Evolutionary conservation across 2,888 invertebrate species (phyloP).

Genomic region (Limnephilus marmoratus): DNA sequence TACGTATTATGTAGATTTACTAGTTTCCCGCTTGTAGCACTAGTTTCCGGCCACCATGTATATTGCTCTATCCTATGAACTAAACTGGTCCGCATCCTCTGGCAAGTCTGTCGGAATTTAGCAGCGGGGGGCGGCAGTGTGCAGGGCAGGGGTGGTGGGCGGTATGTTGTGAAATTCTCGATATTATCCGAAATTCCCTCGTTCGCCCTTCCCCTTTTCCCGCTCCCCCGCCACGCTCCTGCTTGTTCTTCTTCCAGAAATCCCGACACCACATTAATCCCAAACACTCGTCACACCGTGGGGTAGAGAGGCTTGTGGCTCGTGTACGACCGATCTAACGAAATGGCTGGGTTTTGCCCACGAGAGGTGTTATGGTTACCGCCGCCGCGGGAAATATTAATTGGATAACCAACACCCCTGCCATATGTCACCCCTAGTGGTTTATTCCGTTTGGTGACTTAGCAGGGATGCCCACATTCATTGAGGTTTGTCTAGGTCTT

Average conservation of each 20-base stretch:
- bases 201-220: not conserved
- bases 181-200: conserved; percentile 2
- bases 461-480: too few species aligned
- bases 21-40: too few species aligned
- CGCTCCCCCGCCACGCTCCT: not conserved
- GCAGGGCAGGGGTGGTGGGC: not conserved
- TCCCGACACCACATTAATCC: conserved; percentile 49
- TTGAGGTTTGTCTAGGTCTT: too few species aligned
- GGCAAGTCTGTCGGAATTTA: not conserved
- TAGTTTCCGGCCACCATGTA: too few species aligned
- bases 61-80: too few species aligned
- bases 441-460: too few species aligned
- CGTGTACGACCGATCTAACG: not conserved
- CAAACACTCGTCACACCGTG: conserved; percentile 14
- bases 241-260: not conserved
- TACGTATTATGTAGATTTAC: too few species aligned
- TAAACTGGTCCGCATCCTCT: not conserved
- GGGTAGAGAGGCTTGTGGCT: not conserved
- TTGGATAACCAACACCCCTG: too few species aligned
- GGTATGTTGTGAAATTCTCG: conserved; percentile 2
- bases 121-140: not conserved
- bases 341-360: not conserved
- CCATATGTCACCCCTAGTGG: too few species aligned
- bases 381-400: too few species aligned
- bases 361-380: too few species aligned